Percentiles rank a stretch among this genome's conserved stretches.
Evolutionary conservation across 2,888 invertebrate species (phyloP).

Genomic region (Venusia cambrica): DNA sequence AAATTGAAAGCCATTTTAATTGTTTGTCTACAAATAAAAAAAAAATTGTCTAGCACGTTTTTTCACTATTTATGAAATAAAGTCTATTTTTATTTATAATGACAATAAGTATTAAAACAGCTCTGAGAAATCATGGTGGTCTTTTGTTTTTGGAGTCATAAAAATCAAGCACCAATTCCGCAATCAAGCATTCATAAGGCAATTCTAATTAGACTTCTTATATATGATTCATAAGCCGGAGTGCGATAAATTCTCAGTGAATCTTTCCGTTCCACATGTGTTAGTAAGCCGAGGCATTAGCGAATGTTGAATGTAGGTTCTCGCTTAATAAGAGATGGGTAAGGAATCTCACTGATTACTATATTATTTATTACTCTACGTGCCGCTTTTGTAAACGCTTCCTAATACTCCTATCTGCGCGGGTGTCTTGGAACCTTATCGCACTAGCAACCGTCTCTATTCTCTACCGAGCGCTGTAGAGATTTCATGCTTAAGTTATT

Average conservation of each 20-base stretch:
- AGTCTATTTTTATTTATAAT: no score
- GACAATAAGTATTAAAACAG: no score
- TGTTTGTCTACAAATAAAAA: no score
- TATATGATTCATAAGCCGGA: conserved; percentile 80
- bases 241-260: conserved; percentile 75
- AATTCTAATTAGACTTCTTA: conserved; percentile 77
- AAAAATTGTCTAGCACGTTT: no score
- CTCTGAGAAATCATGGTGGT: conserved; percentile 49
- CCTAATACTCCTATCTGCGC: conserved; percentile 70
- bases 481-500: conserved; percentile 21
- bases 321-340: conserved; percentile 78
- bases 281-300: conserved; percentile 73
- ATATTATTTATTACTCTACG: conserved; percentile 80
- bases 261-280: conserved; percentile 80
- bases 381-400: conserved; percentile 78
- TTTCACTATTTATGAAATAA: no score
- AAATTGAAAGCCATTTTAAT: no score
- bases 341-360: conserved; percentile 81
- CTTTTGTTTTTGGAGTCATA: no score
- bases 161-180: conserved; percentile 42
- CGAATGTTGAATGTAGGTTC: conserved; percentile 79
- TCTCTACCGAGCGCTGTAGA: conserved; percentile 8
- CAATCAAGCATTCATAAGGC: conserved; percentile 51
- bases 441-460: conserved; percentile 23
- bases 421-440: conserved; percentile 60